Evolutionary conservation across 1,140 invertebrate genomes (phyloP).

Genomic region (Aphidius gifuensis): DNA sequence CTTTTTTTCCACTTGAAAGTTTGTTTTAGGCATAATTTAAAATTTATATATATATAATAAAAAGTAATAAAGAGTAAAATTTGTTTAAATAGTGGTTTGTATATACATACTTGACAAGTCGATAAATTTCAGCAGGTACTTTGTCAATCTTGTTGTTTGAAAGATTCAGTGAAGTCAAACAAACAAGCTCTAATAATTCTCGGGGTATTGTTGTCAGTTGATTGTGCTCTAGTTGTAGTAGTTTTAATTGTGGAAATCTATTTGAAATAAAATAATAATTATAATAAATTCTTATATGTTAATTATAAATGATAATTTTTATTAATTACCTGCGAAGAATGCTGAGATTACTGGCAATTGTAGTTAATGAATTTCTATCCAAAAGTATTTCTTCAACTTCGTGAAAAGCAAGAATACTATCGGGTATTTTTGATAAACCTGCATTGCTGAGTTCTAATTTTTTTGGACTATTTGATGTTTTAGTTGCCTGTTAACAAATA

Average conservation of each 20-base stretch:
- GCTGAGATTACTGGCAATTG: conserved; percentile 42
- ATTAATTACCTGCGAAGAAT: conserved; percentile 43
- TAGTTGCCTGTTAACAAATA: conserved; percentile 43
- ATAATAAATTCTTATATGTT: background rate
- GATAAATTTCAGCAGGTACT: conserved; percentile 62
- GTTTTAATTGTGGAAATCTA: conserved; percentile 57
- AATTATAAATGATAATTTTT: conserved; percentile 1
- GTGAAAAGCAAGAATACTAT: conserved; percentile 45
- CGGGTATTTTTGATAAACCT: conserved; percentile 47
- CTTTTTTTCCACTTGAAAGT: background rate
- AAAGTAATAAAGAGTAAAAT: background rate
- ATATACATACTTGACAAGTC: conserved; percentile 63
- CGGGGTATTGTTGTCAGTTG: conserved; percentile 59
- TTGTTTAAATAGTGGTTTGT: conserved; percentile 24
- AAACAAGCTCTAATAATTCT: conserved; percentile 58
- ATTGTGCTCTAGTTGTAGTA: conserved; percentile 61
- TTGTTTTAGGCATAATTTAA: background rate
- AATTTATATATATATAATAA: background rate
- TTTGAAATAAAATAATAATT: conserved; percentile 6
- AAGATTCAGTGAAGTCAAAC: conserved; percentile 65
- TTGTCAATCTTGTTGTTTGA: conserved; percentile 65
- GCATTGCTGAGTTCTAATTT: conserved; percentile 51
- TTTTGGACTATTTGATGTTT: conserved; percentile 44
- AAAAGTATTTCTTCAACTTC: conserved; percentile 57
- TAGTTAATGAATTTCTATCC: conserved; percentile 54